Base-by-base conservation (phyloP, 2,888 invertebrate species). In the Bhutanitis thaidina region DNA sequence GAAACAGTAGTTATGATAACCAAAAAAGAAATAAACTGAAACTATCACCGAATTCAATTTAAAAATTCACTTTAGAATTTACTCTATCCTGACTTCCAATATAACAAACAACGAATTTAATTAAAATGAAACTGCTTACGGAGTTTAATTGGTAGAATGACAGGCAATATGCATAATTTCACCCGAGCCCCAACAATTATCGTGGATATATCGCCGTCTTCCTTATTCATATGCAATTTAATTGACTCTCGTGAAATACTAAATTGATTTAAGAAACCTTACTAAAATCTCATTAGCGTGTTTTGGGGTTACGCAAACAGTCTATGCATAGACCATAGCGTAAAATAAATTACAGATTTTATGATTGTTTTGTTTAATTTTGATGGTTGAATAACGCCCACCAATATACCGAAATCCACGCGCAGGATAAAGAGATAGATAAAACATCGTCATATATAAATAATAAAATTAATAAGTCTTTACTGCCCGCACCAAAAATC, bases 141-240 rank as follows among this genome's bases (percentile, higher is more conserved):
- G 37, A 46, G 29, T 43, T 45, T 51, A 51, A 51, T 51, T 51
- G 46, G 36, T 46, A n/a, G 36, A 37, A 37, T 37, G 51, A 51
- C 51, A 46, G 41, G 41, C 41, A 51, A 51, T 51, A 51, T 51
- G 46, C 51, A 51, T 51, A 51, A 51, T 51, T 51, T 43, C 41
- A n/a, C 12, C 14, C 16, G 41, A 43, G 41, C 46, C 46, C 51
- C 51, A n/a, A 51, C 46, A 51, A 51, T 51, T 51, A 51, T 43
- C 41, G 36, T 40, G 41, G 12, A n/a, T n/a, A n/a, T n/a, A n/a
- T 10, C 43, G 43, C 36, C 36, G 41, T 51, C 51, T 51, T 51
- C 51, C 51, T 51, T 37, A 36, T 51, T 51, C 46, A 51, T 51
- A 46, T 51, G 51, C 51, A 51, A 46, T 51, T 51, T 51, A 51